Conservation (phyloP, 1,140 invertebrate species). For the Anoplolepis gracilipes region DNA sequence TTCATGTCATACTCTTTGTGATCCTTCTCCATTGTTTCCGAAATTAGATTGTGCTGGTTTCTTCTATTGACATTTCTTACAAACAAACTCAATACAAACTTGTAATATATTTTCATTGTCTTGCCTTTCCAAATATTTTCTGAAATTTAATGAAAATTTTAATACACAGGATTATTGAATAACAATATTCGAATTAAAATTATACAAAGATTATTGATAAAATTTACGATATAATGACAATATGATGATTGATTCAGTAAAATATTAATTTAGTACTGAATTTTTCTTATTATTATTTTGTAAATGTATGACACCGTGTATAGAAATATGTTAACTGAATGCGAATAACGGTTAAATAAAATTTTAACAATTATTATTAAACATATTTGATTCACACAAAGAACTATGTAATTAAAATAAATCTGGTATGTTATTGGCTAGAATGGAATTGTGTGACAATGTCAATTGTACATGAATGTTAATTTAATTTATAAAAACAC, state of each 20-base stretch:
- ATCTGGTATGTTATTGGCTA: neutral
- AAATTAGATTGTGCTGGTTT: slow-evolving; percentile 81
- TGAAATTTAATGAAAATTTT: neutral
- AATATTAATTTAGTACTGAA: neutral
- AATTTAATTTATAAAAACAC: slow-evolving; percentile 36
- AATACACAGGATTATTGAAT: neutral
- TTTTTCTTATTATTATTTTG: neutral
- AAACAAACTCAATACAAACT: too few species aligned
- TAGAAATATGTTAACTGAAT: neutral
- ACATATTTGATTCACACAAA: neutral
- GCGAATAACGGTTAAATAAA: neutral
- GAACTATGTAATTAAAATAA: neutral
- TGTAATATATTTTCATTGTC: neutral
- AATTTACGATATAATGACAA: neutral
- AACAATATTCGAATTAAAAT: neutral
- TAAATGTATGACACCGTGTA: neutral
- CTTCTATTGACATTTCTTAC: neutral
- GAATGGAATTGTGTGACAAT: neutral
- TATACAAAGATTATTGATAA: neutral
- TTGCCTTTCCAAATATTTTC: neutral
- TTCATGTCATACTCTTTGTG: slow-evolving; percentile 5
- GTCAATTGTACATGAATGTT: neutral
- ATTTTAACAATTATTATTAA: neutral
- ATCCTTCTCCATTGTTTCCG: slow-evolving; percentile 73
- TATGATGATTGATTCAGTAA: neutral